phyloP scores from a whole-genome alignment of 2,113 vertebrate species.

The Lepidothrix coronata region DNA sequence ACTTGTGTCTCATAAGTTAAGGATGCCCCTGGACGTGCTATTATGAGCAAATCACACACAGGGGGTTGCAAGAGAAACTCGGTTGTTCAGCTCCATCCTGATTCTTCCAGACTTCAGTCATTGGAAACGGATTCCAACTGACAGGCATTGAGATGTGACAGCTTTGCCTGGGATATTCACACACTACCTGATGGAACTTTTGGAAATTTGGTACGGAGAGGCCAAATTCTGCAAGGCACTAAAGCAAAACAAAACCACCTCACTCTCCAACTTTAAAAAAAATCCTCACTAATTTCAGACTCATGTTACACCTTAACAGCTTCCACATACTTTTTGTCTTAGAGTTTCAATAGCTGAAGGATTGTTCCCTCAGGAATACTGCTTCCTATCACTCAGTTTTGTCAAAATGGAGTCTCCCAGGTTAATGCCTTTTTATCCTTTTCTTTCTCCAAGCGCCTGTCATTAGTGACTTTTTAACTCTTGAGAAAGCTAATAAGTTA shows the following conservation, averaged over 20 bases:
- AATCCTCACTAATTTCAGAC: background rate
- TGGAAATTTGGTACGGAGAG: background rate
- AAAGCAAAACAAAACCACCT: background rate
- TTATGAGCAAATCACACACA: background rate
- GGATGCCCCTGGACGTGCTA: background rate
- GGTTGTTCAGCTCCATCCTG: background rate
- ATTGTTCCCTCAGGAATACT: conserved; percentile 24
- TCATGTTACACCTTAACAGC: background rate
- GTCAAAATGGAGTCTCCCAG: conserved; percentile 18
- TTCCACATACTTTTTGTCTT: background rate
- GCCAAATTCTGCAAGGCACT: background rate
- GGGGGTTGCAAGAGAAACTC: background rate
- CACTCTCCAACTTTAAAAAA: background rate
- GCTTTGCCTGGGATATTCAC: background rate
- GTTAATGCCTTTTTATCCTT: background rate
- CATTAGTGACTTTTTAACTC: conserved; percentile 23
- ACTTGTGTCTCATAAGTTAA: background rate
- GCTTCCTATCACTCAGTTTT: conserved; percentile 1
- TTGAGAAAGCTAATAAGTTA: conserved; percentile 43
- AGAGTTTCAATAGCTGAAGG: background rate
- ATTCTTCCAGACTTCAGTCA: background rate
- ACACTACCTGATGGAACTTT: background rate
- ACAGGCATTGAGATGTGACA: background rate
- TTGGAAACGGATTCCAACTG: background rate
- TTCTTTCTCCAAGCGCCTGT: conserved; percentile 21